phyloP scores from a whole-genome alignment of 2,113 vertebrate genomes.

The Poeciliopsis occidentalis region DNA sequence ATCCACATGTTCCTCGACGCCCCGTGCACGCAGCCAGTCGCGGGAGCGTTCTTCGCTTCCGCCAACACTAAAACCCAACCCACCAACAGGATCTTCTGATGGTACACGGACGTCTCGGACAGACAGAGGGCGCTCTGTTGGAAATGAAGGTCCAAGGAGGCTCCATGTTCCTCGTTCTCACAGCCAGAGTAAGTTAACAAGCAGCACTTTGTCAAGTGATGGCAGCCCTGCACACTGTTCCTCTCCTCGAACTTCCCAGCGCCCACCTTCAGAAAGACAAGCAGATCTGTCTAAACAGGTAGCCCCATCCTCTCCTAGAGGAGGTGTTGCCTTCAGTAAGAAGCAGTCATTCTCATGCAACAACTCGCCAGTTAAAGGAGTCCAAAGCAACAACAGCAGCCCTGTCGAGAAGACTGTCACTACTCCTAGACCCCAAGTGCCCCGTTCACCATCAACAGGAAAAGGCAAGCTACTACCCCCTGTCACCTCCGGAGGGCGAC shows the following conservation, averaged over 20 bases:
- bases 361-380: slow-evolving; percentile 76
- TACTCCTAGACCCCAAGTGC: slow-evolving; percentile 67
- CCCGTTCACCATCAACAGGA: slow-evolving; percentile 73
- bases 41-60: slow-evolving; percentile 75
- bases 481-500: slow-evolving; percentile 65
- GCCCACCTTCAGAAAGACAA: slow-evolving; percentile 55
- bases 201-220: slow-evolving; percentile 58
- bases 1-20: slow-evolving; percentile 54
- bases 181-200: slow-evolving; percentile 75
- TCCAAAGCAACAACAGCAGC: slow-evolving; percentile 64
- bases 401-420: slow-evolving; percentile 74
- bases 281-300: slow-evolving; percentile 70
- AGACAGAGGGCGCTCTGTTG: slow-evolving; percentile 77
- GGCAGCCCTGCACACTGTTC: slow-evolving; percentile 47
- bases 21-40: slow-evolving; percentile 84
- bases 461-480: slow-evolving; percentile 73
- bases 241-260: slow-evolving; percentile 60
- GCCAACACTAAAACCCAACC: slow-evolving; percentile 65
- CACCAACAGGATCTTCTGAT: slow-evolving; percentile 62
- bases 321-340: slow-evolving; percentile 64
- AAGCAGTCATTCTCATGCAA: slow-evolving; percentile 74
- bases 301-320: slow-evolving; percentile 65
- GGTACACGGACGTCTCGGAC: slow-evolving; percentile 44
- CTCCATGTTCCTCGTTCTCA: slow-evolving; percentile 75
- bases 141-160: slow-evolving; percentile 66